Percentiles rank a stretch among this genome's conserved stretches.
Conservation (phyloP, 2,113 vertebrate genomes). For the Athene cunicularia region DNA sequence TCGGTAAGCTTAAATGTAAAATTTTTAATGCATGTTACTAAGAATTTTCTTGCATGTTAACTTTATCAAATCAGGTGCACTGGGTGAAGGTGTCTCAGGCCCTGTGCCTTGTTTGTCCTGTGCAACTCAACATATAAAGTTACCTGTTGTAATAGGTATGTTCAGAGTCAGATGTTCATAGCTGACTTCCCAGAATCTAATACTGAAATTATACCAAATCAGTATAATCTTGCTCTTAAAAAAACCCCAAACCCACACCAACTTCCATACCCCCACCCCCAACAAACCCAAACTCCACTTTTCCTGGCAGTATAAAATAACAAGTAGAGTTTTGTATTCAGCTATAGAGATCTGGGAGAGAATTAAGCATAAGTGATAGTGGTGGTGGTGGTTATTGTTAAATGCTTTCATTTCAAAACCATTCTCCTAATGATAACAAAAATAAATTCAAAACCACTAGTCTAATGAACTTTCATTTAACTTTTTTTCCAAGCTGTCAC, state of each 20-base stretch:
- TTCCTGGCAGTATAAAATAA: neutral
- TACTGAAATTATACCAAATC: neutral
- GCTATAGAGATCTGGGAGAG: neutral
- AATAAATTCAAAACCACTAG: neutral
- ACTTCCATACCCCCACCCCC: too few relatives aligned
- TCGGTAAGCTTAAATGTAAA: neutral
- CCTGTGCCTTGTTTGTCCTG: neutral
- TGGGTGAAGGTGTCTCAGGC: neutral
- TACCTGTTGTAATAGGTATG: neutral
- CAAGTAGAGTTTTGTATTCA: neutral
- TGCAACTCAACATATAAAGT: neutral
- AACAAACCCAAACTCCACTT: neutral
- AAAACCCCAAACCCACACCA: too few relatives aligned
- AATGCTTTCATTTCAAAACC: neutral
- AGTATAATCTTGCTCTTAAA: neutral
- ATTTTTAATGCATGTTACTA: neutral
- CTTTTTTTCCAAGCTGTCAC: neutral
- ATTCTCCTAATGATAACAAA: neutral
- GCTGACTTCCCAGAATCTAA: neutral
- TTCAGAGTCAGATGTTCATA: neutral
- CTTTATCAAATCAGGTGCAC: neutral
- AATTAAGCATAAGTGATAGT: neutral
- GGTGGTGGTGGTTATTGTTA: neutral
- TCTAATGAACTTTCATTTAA: neutral
- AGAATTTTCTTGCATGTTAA: neutral